phyloP scores from a whole-genome alignment of 2,888 invertebrate species.

The Oscheius sp. region DNA sequence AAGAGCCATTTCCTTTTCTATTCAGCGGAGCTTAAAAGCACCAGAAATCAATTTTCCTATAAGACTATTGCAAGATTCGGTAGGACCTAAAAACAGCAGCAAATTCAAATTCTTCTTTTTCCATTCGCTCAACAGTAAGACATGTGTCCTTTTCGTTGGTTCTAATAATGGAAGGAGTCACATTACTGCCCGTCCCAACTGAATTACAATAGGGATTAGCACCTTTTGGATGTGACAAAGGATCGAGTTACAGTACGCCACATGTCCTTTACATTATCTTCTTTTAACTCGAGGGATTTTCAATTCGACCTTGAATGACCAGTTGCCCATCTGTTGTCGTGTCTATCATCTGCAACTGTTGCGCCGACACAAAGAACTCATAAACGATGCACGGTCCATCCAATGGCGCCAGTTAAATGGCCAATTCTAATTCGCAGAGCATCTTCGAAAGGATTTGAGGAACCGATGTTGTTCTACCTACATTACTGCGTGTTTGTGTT shows the following conservation, averaged over 20 bases:
- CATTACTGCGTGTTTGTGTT: neutral
- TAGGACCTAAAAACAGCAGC: too few species aligned
- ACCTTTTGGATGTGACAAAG: conserved; percentile 5
- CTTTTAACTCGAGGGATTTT: neutral
- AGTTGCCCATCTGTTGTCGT: too few species aligned
- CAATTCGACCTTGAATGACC: neutral
- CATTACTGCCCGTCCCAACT: conserved; percentile 9
- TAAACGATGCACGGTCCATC: neutral
- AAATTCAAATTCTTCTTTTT: too few species aligned
- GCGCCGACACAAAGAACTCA: neutral
- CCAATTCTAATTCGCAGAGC: neutral
- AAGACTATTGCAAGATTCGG: too few species aligned
- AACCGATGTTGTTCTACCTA: too few species aligned
- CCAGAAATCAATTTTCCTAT: too few species aligned
- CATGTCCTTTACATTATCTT: conserved; percentile 7
- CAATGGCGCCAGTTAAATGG: neutral
- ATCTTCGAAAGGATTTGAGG: neutral
- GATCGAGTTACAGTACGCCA: conserved; percentile 17
- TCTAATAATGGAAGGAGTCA: too few species aligned
- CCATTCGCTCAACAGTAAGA: too few species aligned
- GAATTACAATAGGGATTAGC: conserved; percentile 28
- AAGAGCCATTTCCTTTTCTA: too few species aligned
- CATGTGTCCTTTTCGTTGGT: too few species aligned
- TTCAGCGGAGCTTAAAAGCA: too few species aligned
- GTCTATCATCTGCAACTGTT: neutral